phyloP scores from a whole-genome alignment of 2,888 invertebrate genomes.

The Nymphalis c-album region DNA sequence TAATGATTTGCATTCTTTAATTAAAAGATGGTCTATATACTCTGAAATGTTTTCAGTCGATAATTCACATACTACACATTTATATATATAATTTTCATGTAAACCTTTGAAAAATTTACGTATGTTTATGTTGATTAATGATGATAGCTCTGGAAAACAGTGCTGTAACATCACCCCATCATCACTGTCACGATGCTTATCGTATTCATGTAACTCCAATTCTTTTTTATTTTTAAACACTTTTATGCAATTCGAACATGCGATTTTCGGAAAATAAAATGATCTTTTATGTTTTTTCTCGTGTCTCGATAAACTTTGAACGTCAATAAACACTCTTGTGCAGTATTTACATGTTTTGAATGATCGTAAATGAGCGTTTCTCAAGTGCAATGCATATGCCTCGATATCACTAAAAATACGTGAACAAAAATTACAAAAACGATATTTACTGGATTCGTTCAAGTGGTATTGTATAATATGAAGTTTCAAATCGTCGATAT shows the following conservation, averaged over 20 bases:
- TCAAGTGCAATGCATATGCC: slow-evolving; percentile 55
- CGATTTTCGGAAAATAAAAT: slow-evolving; percentile 33
- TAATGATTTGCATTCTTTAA: slow-evolving; percentile 42
- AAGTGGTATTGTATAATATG: slow-evolving; percentile 60
- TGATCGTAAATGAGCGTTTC: slow-evolving; percentile 50
- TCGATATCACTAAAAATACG: slow-evolving; percentile 45
- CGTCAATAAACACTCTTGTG: slow-evolving; percentile 50
- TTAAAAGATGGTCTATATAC: slow-evolving; percentile 54
- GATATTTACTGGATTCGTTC: slow-evolving; percentile 21
- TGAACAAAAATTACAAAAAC: slow-evolving; percentile 55
- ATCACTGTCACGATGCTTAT: slow-evolving; percentile 37
- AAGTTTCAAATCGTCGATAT: slow-evolving; percentile 56
- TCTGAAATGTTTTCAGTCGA: slow-evolving; percentile 32
- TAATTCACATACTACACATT: slow-evolving; percentile 50
- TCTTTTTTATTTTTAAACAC: slow-evolving; percentile 43
- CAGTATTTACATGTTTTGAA: slow-evolving; percentile 57
- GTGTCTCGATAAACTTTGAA: slow-evolving; percentile 43
- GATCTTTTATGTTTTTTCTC: slow-evolving; percentile 49
- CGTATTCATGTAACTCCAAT: slow-evolving; percentile 51
- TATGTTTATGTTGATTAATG: slow-evolving; percentile 54
- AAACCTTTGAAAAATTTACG: slow-evolving; percentile 45
- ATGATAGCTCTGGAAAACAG: slow-evolving; percentile 51
- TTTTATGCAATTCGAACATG: slow-evolving; percentile 57
- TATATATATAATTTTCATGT: slow-evolving; percentile 36
- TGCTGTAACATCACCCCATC: slow-evolving; percentile 54